phyloP scores from a whole-genome alignment of 2,797 vertebrate genomes.

The Ctenopoma kingsleyae region DNA sequence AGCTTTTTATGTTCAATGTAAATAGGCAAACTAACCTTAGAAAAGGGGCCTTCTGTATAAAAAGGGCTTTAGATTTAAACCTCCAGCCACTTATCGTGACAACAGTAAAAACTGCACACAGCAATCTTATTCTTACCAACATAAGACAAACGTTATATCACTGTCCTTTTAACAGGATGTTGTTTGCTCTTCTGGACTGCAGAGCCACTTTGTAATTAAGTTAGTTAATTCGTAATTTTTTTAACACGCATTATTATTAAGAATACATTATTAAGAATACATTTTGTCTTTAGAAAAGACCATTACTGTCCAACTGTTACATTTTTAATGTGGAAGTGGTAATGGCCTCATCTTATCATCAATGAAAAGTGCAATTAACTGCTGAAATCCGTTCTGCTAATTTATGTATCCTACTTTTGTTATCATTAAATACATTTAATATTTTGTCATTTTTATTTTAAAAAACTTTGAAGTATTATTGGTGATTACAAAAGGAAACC shows the following conservation, averaged over 20 bases:
- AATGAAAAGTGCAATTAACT: constrained; percentile 13
- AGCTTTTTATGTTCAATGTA: no score
- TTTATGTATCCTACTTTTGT: constrained; percentile 13
- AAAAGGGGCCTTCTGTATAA: no score
- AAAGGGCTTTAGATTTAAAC: neutral
- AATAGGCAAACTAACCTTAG: no score
- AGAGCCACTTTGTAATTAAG: constrained; percentile 5
- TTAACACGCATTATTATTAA: neutral
- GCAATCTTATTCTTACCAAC: neutral
- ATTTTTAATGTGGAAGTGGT: constrained; percentile 26
- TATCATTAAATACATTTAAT: constrained; percentile 2
- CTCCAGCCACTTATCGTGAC: neutral
- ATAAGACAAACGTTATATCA: neutral
- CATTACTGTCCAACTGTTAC: constrained; percentile 4
- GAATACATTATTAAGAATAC: constrained; percentile 21
- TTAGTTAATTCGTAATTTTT: constrained; percentile 5
- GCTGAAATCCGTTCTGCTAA: constrained; percentile 23
- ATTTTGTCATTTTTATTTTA: constrained; percentile 20
- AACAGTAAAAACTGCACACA: neutral
- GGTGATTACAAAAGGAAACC: constrained; percentile 9
- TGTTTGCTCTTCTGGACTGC: neutral
- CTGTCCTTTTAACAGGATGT: neutral
- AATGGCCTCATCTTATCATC: constrained; percentile 5
- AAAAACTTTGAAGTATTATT: constrained; percentile 10
- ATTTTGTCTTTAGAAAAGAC: constrained; percentile 10